phyloP scores from a whole-genome alignment of 2,113 vertebrate species.

The Erythrolamprus reginae region DNA sequence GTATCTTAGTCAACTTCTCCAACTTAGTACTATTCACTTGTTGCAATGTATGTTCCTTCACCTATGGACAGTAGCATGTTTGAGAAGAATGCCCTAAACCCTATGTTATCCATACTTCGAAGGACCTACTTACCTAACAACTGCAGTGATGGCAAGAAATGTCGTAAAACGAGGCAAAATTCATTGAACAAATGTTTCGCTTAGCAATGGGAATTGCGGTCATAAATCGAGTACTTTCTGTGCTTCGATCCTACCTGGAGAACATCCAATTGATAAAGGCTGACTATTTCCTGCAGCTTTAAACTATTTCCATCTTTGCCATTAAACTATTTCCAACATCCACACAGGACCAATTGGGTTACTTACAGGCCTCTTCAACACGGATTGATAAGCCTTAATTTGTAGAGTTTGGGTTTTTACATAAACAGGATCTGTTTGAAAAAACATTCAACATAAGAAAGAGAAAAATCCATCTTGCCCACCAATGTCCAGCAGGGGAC shows the following conservation, averaged over 20 bases:
- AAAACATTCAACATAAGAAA: neutral
- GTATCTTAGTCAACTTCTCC: neutral
- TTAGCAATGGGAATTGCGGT: too few relatives aligned
- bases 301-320: neutral
- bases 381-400: neutral
- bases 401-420: neutral
- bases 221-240: neutral
- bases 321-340: neutral
- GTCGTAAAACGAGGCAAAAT: too few relatives aligned
- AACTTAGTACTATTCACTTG: neutral
- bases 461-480: neutral
- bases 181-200: too few relatives aligned
- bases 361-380: neutral
- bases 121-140: too few relatives aligned
- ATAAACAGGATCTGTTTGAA: neutral
- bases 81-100: too few relatives aligned
- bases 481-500: slow-evolving; percentile 55
- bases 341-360: neutral
- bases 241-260: neutral
- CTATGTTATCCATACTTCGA: too few relatives aligned
- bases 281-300: neutral
- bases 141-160: too few relatives aligned
- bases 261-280: neutral
- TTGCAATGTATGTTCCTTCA: neutral
- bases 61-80: too few relatives aligned